A percentile compares a stretch with the other conserved stretches of the same genome.
Conservation (phyloP, 2,888 invertebrate genomes). For the Hirtodrosophila alboralis region DNA sequence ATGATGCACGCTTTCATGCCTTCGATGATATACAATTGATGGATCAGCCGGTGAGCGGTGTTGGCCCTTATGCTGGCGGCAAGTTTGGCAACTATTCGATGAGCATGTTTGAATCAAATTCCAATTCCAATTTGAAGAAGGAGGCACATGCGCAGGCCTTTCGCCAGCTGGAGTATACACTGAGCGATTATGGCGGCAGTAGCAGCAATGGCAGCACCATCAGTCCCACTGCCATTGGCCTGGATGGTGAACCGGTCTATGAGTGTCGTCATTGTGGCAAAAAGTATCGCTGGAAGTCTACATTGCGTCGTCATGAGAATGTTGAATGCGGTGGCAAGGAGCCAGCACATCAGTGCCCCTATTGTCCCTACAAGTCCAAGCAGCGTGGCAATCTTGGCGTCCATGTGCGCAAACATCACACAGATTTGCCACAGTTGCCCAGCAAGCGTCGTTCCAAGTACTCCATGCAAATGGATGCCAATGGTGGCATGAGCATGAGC, state of each 20-base stretch:
- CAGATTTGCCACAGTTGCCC: constrained; percentile 83
- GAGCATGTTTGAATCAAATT: constrained; percentile 39
- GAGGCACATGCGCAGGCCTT: constrained; percentile 81
- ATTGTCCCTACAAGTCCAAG: constrained; percentile 91
- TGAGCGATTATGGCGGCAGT: constrained; percentile 78
- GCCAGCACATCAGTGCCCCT: constrained; percentile 91
- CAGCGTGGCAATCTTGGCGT: constrained; percentile 93
- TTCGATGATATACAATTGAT: constrained; percentile 84
- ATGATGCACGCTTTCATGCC: constrained; percentile 81
- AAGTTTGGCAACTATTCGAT: constrained; percentile 55
- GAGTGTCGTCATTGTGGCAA: constrained; percentile 93
- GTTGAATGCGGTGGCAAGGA: constrained; percentile 94
- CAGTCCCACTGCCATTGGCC: constrained; percentile 88
- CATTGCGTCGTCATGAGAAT: constrained; percentile 91
- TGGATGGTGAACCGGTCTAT: constrained; percentile 85
- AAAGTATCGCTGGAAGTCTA: constrained; percentile 94
- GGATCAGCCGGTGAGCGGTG: constrained; percentile 68
- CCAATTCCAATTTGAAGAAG: constrained; percentile 45
- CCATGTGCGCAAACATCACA: constrained; percentile 91
- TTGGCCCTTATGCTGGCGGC: constrained; percentile 3
- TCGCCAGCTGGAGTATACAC: constrained; percentile 80
- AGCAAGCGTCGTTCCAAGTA: constrained; percentile 90
- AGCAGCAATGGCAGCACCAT: constrained; percentile 66
- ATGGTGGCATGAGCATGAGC: constrained; percentile 46
- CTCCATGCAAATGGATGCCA: constrained; percentile 85